Evolutionary conservation across 2,113 vertebrate species (phyloP), one percentile per base, ranked within the genome.

Genomic region (Galemys pyrenaicus): DNA sequence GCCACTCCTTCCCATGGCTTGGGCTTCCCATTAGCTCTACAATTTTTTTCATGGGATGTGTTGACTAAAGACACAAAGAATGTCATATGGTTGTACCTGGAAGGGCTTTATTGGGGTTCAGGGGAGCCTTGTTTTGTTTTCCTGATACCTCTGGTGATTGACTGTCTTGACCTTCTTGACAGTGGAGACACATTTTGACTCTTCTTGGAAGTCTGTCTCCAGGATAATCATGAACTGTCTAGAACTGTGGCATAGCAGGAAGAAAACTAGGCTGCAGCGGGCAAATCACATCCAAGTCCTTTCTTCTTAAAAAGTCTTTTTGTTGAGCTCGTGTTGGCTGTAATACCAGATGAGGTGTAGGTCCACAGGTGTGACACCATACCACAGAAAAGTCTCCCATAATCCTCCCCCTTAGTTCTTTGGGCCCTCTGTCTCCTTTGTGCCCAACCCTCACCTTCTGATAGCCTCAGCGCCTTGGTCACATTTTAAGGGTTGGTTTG

Each of bases 171-270:
- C 49, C 37, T 94, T 89, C 87, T 84, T 37, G 44, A 22, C 71
- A 49, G 7, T 37, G 41, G 71, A 79, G 44, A 89, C 24, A 58
- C 15, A 32, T 6, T 32, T 26, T 17, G 44, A 7, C 35, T 77
- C 56, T 96, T 83, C 78, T 89, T 86, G 77, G 78, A 84, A 95
- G 78, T 51, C 32, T 70, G 70, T 67, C 87, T 92, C 84, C 13
- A 2, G 49, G 56, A 30, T 93, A 95, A 75, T 78, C 74, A 73
- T 54, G 84, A 85, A 75, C 75, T 35, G 24, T 56, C 75, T 77
- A 89, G 77, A 88, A 77, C 4, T 84, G 37, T 32, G 26, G 39
- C 37, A 17, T 20, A 44, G 15, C 39, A 62, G 58, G 75, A 74
- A 82, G 26, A 89, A 91, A 56, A 46, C 49, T 62, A 71, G 13